A percentile compares a stretch with the other conserved stretches of the same genome.
Conservation (phyloP, 2,113 vertebrate genomes). For the Cephalopterus ornatus region DNA sequence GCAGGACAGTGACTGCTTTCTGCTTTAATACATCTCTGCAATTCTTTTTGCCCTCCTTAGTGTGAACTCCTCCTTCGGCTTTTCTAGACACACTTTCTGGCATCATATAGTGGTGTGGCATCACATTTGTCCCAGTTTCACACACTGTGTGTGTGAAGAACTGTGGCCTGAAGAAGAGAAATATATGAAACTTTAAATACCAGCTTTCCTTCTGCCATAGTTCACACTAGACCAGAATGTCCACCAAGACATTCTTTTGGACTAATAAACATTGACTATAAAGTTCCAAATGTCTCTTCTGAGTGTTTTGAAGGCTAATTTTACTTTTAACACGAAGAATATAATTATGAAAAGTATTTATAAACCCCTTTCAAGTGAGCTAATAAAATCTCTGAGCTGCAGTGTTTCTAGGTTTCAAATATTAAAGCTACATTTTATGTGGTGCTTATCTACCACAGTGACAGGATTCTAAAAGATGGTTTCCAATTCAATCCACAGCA, state of each 20-base stretch:
- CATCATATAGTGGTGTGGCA: neutral
- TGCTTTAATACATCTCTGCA: neutral
- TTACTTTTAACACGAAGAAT: neutral
- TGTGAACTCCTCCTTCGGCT: neutral
- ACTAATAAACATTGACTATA: neutral
- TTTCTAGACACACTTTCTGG: neutral
- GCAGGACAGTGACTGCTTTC: neutral
- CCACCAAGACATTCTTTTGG: neutral
- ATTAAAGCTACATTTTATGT: conserved; percentile 55
- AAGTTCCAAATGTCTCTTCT: neutral
- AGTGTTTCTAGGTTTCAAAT: conserved; percentile 32
- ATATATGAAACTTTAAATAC: neutral
- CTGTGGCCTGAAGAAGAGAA: neutral
- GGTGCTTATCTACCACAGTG: conserved; percentile 1
- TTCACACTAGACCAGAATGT: neutral
- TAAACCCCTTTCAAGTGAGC: neutral
- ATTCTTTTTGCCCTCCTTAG: neutral
- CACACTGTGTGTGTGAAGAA: neutral
- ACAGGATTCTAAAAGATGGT: neutral
- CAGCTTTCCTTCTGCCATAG: neutral
- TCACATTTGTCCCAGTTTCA: neutral
- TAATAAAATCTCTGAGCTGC: neutral
- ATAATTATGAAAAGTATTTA: neutral
- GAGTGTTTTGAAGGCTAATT: neutral
- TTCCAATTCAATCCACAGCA: conserved; percentile 46